phyloP scores from a whole-genome alignment of 2,113 vertebrate genomes.

The Halcyon malimbica region DNA sequence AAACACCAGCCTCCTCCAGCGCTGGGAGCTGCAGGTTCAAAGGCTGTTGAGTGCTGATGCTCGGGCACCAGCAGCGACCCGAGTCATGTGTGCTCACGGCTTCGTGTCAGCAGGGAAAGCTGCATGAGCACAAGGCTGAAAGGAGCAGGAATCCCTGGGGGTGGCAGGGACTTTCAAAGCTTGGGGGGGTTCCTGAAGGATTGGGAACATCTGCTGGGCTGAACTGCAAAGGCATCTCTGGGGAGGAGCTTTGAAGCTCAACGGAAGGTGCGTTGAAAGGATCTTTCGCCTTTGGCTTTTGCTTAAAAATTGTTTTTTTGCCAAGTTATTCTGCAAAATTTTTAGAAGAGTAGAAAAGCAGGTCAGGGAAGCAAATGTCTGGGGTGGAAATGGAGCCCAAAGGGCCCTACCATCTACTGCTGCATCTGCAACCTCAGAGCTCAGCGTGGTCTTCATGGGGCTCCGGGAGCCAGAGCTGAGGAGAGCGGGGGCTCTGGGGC shows the following conservation, averaged over 20 bases:
- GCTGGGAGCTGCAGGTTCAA: neutral
- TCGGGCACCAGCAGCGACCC: rapidly evolving
- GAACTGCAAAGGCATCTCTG: neutral
- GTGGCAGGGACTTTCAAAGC: neutral
- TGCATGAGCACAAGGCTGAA: rapidly evolving
- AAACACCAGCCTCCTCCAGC: neutral
- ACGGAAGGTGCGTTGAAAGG: rapidly evolving
- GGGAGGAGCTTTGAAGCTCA: neutral
- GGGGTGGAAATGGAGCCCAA: neutral
- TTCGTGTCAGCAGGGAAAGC: rapidly evolving
- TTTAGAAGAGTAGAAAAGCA: neutral
- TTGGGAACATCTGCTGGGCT: neutral
- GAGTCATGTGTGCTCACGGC: rapidly evolving
- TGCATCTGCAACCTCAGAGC: rapidly evolving
- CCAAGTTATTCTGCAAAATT: neutral
- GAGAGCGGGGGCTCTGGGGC: neutral
- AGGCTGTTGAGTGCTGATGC: neutral
- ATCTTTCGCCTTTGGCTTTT: neutral
- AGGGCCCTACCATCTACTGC: rapidly evolving
- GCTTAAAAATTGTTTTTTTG: neutral
- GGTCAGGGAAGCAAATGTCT: neutral
- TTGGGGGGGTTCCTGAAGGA: neutral
- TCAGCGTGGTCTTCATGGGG: rapidly evolving
- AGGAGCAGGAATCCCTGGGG: neutral
- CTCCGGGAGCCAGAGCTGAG: rapidly evolving